Conservation (phyloP, 2,113 vertebrate species). For the Corvus hawaiiensis region DNA sequence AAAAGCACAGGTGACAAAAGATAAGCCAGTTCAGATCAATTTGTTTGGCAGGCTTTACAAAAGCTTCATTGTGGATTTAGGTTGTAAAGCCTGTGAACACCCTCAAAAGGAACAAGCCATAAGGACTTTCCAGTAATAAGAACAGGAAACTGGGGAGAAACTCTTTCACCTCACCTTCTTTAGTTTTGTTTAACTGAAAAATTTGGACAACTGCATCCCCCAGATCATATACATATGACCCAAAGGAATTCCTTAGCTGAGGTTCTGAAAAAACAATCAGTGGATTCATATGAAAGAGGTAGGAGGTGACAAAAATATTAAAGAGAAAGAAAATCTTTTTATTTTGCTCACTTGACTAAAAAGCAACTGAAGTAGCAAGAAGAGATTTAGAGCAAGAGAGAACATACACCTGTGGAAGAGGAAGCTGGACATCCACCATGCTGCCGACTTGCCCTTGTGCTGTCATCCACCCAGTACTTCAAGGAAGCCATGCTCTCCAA, state of each 20-base stretch:
- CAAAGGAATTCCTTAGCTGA: background rate
- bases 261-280: background rate
- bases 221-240: background rate
- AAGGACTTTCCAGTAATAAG: background rate
- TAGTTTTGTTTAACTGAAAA: background rate
- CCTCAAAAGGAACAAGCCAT: background rate
- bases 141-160: background rate
- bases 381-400: background rate
- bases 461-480: background rate
- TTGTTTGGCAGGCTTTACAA: background rate
- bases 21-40: background rate
- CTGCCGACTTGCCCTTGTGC: background rate
- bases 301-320: background rate
- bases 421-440: background rate
- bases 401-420: background rate
- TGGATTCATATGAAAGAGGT: background rate
- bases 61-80: background rate
- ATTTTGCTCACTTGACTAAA: background rate
- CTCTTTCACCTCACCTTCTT: background rate
- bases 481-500: background rate
- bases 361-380: background rate
- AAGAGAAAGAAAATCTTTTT: background rate
- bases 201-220: background rate
- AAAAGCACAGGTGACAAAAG: background rate
- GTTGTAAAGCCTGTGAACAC: background rate